phyloP scores from a whole-genome alignment of 2,888 invertebrate species.

The Isoperla grammatica region DNA sequence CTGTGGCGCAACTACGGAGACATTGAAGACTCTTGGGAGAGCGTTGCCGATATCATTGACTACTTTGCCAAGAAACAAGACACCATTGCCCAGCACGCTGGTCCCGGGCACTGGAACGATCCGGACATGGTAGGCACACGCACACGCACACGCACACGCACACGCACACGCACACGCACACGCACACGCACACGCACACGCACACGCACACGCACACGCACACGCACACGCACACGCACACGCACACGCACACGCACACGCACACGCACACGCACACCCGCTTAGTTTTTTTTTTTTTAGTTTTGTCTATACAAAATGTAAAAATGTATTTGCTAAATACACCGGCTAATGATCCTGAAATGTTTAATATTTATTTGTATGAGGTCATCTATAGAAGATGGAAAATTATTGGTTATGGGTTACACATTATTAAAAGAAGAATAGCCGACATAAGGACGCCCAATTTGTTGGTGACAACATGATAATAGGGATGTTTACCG shows the following conservation, averaged over 20 bases:
- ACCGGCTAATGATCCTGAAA: too few relatives aligned
- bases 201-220: conserved; percentile 6
- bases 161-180: conserved; percentile 4
- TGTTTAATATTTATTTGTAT: too few relatives aligned
- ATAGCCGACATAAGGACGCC: too few relatives aligned
- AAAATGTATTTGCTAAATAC: too few relatives aligned
- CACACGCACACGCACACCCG: conserved; percentile 1
- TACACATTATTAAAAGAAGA: too few relatives aligned
- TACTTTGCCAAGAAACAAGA: conserved; percentile 62
- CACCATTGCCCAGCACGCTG: conserved; percentile 51
- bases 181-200: conserved; percentile 6
- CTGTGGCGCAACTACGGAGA: conserved; percentile 66
- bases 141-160: neutral
- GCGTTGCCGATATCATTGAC: conserved; percentile 53
- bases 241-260: conserved; percentile 6
- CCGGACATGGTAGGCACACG: conserved; percentile 66
- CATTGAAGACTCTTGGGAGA: conserved; percentile 60
- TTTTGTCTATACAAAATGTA: too few relatives aligned
- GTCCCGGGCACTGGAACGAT: conserved; percentile 69
- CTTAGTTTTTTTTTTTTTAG: too few relatives aligned
- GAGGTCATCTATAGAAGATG: too few relatives aligned
- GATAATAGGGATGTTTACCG: too few relatives aligned
- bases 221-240: conserved; percentile 6
- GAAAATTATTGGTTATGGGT: too few relatives aligned
- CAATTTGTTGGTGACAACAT: too few relatives aligned